A percentile compares a stretch with the other conserved stretches of the same genome.
These are phyloP conservation scores for Anguilla pacifica DNA, from an alignment of 2,797 vertebrate genomes.

Conservation along the genomic window DNA sequence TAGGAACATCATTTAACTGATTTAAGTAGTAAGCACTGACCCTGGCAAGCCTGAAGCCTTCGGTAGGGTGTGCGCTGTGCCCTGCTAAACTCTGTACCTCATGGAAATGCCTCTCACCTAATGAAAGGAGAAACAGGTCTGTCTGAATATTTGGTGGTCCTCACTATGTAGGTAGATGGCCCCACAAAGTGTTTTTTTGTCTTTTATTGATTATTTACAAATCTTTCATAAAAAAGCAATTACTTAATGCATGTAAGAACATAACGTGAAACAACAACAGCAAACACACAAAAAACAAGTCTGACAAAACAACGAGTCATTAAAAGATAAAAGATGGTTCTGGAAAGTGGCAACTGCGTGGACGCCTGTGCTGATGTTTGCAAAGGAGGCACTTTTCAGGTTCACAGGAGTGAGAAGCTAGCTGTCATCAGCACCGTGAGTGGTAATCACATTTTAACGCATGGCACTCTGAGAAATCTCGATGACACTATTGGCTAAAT, in stretches of 20 bases:
- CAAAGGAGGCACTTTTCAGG: background rate
- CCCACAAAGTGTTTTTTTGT: background rate
- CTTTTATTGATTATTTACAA: background rate
- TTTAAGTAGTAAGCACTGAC: conserved; percentile 5
- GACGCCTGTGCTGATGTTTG: background rate
- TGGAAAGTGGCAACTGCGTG: background rate
- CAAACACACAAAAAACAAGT: background rate
- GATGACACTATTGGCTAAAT: background rate
- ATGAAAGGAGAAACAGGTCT: background rate
- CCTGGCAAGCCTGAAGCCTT: background rate
- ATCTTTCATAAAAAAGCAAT: background rate
- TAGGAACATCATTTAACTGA: conserved; percentile 16
- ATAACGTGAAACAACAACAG: background rate
- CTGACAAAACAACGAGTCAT: background rate
- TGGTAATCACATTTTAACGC: background rate
- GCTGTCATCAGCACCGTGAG: background rate
- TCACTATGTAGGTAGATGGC: background rate
- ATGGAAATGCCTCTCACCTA: background rate
- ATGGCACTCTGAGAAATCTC: background rate
- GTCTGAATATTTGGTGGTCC: background rate
- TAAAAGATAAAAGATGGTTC: background rate
- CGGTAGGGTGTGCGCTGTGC: background rate
- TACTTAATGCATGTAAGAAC: background rate
- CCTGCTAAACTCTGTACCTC: background rate
- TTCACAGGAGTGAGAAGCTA: background rate